A percentile compares a stretch with the other conserved stretches of the same genome.
Conservation (phyloP, 2,113 vertebrate species). For the Pteruthius melanotis region DNA sequence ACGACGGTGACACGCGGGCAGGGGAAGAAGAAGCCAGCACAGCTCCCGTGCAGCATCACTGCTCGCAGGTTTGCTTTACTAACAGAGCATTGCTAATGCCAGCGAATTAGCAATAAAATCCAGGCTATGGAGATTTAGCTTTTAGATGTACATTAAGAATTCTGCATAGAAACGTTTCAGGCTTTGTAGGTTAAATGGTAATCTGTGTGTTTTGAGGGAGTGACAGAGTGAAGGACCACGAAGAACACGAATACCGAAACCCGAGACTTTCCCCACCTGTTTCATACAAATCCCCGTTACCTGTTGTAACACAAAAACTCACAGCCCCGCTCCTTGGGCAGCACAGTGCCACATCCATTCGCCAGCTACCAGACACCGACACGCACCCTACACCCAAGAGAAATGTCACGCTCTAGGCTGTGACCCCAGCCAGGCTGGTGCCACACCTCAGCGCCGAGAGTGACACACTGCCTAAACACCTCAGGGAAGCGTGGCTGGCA, state of each 20-base stretch:
- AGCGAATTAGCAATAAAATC: not conserved
- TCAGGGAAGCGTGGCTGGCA: not conserved
- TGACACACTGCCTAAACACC: not conserved
- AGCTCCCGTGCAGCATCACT: not conserved
- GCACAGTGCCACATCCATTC: not conserved
- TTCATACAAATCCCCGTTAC: not conserved
- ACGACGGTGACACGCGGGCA: fast-evolving
- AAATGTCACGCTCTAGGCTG: fast-evolving
- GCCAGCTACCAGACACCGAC: not conserved
- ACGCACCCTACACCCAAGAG: fast-evolving
- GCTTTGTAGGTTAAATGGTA: not conserved
- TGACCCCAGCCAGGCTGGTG: not conserved
- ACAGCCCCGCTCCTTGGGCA: not conserved
- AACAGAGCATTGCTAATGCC: not conserved
- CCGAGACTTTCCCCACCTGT: not conserved
- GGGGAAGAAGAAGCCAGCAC: not conserved
- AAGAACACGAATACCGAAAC: not conserved
- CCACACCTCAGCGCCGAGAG: not conserved
- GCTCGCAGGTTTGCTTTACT: not conserved
- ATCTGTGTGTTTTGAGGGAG: not conserved
- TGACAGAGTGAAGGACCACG: not conserved
- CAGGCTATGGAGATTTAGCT: not conserved
- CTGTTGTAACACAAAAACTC: fast-evolving
- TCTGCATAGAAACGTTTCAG: not conserved
- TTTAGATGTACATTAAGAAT: not conserved